These are phyloP conservation scores for Parazoanthus atlanticus DNA, from an alignment of 92 coral and sea anemone species.

Conservation along the genomic window DNA sequence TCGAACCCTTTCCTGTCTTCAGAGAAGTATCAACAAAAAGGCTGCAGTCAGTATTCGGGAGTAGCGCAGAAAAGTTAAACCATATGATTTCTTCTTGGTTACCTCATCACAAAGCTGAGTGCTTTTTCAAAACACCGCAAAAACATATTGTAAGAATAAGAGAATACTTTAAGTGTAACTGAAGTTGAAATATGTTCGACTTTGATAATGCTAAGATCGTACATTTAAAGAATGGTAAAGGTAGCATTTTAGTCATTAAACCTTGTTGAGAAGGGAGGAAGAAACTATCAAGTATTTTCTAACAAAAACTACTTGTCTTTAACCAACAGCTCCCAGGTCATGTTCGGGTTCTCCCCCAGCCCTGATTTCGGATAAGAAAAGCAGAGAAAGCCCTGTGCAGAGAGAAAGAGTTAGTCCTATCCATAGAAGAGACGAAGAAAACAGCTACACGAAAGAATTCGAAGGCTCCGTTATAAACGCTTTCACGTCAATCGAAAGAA, in stretches of 20 bases:
- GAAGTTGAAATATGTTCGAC: too few species aligned
- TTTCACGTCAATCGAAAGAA: constrained; percentile 52
- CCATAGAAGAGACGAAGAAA: constrained; percentile 24
- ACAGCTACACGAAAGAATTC: constrained; percentile 6
- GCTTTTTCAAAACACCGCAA: too few species aligned
- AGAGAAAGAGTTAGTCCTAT: constrained; percentile 2
- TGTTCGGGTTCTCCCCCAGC: constrained; percentile 36
- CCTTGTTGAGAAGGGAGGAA: not conserved
- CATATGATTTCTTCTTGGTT: not conserved
- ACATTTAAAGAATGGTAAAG: not conserved
- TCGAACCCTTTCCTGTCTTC: constrained; percentile 16
- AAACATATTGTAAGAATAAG: not conserved
- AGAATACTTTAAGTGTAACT: not conserved
- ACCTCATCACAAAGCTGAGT: not conserved
- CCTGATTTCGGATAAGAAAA: constrained; percentile 40
- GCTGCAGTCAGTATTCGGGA: not conserved
- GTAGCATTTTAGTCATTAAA: not conserved
- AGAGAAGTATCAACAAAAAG: not conserved
- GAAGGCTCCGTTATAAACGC: constrained; percentile 33
- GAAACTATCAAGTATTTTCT: not conserved
- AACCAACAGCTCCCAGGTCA: constrained; percentile 32
- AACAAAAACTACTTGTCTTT: not conserved
- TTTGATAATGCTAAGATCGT: not conserved
- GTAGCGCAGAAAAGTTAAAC: not conserved
- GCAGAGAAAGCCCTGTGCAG: constrained; percentile 21